Evolutionary conservation across 2,888 invertebrate genomes (phyloP).

Genomic region (Phrixothrix hirtus): DNA sequence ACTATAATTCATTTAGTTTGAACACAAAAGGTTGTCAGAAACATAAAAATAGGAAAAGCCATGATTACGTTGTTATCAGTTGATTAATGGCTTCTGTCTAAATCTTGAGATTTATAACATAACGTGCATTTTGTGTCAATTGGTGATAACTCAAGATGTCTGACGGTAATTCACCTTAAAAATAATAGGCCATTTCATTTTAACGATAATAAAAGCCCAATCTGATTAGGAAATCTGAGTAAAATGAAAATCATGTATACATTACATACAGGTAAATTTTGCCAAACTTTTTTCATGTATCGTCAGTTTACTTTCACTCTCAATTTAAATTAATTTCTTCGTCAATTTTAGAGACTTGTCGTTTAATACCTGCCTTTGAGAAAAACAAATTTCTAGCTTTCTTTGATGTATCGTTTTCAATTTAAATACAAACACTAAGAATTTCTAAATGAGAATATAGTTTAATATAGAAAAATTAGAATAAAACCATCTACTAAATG

Average conservation of each 20-base stretch:
- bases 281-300: neutral
- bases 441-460: too few relatives aligned
- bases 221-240: neutral
- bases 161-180: neutral
- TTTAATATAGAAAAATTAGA: too few relatives aligned
- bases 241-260: neutral
- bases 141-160: neutral
- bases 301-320: neutral
- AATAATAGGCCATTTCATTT: too few relatives aligned
- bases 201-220: neutral
- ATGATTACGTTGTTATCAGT: conserved; percentile 10
- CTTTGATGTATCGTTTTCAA: conserved; percentile 2
- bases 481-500: too few relatives aligned
- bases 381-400: conserved; percentile 1
- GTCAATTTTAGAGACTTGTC: neutral
- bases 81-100: conserved; percentile 15
- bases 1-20: too few relatives aligned
- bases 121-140: conserved; percentile 10
- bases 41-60: conserved; percentile 10
- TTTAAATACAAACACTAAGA: neutral
- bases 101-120: conserved; percentile 8
- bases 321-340: conserved; percentile 2
- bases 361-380: neutral
- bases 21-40: too few relatives aligned
- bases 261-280: neutral